Conservation (phyloP, 1,140 invertebrate species). For the Heliconius nattereri region DNA sequence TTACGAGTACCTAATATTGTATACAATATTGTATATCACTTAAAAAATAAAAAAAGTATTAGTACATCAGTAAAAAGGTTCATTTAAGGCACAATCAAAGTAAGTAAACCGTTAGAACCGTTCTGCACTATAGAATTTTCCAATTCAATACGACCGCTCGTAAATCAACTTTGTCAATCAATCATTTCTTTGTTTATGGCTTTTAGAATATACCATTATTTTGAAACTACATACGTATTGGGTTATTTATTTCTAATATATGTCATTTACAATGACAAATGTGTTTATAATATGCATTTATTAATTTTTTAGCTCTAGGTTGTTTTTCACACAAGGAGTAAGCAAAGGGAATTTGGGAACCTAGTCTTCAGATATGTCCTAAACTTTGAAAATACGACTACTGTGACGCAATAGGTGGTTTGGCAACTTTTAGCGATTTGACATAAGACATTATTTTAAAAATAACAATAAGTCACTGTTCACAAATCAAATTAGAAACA, state of each 20-base stretch:
- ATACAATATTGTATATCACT: too few relatives aligned
- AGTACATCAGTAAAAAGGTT: neutral
- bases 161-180: constrained; percentile 9
- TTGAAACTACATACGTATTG: neutral
- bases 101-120: constrained; percentile 5
- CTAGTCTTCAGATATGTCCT: too few relatives aligned
- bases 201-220: constrained; percentile 1
- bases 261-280: neutral
- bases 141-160: constrained; percentile 7
- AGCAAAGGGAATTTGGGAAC: too few relatives aligned
- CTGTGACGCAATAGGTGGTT: too few relatives aligned
- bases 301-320: too few relatives aligned
- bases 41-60: neutral
- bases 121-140: constrained; percentile 8
- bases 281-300: neutral
- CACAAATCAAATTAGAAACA: too few relatives aligned
- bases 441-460: too few relatives aligned
- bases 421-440: too few relatives aligned
- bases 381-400: too few relatives aligned
- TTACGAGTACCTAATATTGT: too few relatives aligned
- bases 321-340: too few relatives aligned
- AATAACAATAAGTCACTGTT: too few relatives aligned
- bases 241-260: neutral
- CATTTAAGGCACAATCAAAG: neutral
- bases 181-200: neutral